Evolutionary conservation across 1,140 invertebrate genomes (phyloP).

Genomic region (Globodera rostochiensis): DNA sequence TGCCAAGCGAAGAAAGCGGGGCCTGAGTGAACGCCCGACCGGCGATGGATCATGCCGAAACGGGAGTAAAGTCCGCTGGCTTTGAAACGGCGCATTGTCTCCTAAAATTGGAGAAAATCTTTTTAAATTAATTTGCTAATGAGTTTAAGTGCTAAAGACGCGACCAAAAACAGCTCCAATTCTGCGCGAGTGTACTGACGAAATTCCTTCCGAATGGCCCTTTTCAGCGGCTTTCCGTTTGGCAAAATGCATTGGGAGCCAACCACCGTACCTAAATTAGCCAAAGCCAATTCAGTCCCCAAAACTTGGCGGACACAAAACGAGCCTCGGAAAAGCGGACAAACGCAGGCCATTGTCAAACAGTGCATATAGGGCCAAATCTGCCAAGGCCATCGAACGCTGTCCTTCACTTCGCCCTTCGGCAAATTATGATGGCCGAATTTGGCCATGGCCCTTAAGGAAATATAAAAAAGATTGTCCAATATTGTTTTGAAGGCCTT

Average conservation of each 20-base stretch:
- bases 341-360: conserved; percentile 54
- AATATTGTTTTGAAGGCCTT: too few relatives aligned
- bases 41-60: conserved; percentile 47
- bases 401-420: conserved; percentile 40
- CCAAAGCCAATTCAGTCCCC: background rate
- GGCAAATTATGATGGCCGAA: conserved; percentile 44
- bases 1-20: conserved; percentile 63
- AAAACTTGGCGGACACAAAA: background rate
- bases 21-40: conserved; percentile 57
- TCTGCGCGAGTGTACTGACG: conserved; percentile 65
- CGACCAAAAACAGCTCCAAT: conserved; percentile 53
- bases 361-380: conserved; percentile 47
- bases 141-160: background rate
- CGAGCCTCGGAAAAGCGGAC: conserved; percentile 44
- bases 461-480: background rate
- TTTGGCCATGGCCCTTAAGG: conserved; percentile 15
- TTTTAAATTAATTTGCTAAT: background rate
- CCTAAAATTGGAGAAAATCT: background rate
- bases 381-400: conserved; percentile 38
- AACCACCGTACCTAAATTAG: conserved; percentile 11
- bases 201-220: conserved; percentile 66
- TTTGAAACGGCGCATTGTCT: conserved; percentile 49
- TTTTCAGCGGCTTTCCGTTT: conserved; percentile 51
- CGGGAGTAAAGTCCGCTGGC: conserved; percentile 55
- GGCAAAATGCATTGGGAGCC: conserved; percentile 49